A percentile compares a stretch with the other conserved stretches of the same genome.
Evolutionary conservation across 2,888 invertebrate species (phyloP).

Genomic region (Platycheirus rosarum): DNA sequence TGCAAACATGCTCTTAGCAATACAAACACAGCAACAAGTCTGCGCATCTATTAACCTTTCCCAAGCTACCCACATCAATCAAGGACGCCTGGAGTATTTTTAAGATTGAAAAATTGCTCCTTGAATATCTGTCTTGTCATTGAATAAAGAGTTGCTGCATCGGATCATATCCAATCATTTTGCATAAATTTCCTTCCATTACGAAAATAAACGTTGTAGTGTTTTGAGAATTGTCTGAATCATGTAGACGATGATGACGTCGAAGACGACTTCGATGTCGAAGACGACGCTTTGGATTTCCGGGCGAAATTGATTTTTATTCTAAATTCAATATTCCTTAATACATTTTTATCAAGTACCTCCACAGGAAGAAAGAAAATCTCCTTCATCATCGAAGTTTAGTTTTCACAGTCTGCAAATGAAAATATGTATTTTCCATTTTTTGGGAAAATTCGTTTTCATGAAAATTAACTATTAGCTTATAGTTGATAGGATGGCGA

Average conservation of each 20-base stretch:
- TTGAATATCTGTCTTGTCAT: slow-evolving; percentile 37
- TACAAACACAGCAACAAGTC: slow-evolving; percentile 35
- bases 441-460: too few species aligned
- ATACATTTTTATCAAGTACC: slow-evolving; percentile 45
- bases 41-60: slow-evolving; percentile 49
- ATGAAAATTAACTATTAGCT: too few species aligned
- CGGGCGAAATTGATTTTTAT: slow-evolving; percentile 45
- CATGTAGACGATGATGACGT: neutral
- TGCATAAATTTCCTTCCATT: slow-evolving; percentile 59
- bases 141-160: slow-evolving; percentile 40
- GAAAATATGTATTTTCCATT: slow-evolving; percentile 17
- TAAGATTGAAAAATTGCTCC: slow-evolving; percentile 62
- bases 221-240: neutral
- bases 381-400: slow-evolving; percentile 38
- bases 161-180: slow-evolving; percentile 34
- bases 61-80: slow-evolving; percentile 6
- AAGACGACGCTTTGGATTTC: slow-evolving; percentile 22
- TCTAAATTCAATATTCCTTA: slow-evolving; percentile 64
- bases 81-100: slow-evolving; percentile 29
- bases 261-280: neutral
- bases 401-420: slow-evolving; percentile 54
- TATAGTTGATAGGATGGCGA: too few species aligned
- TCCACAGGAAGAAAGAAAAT: slow-evolving; percentile 44
- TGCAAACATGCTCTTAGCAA: slow-evolving; percentile 25
- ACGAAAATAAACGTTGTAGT: slow-evolving; percentile 16